Percentiles rank a stretch among this genome's conserved stretches.
These are phyloP conservation scores for Notechis scutatus DNA, from an alignment of 2,113 vertebrate genomes.

Conservation along the genomic window DNA sequence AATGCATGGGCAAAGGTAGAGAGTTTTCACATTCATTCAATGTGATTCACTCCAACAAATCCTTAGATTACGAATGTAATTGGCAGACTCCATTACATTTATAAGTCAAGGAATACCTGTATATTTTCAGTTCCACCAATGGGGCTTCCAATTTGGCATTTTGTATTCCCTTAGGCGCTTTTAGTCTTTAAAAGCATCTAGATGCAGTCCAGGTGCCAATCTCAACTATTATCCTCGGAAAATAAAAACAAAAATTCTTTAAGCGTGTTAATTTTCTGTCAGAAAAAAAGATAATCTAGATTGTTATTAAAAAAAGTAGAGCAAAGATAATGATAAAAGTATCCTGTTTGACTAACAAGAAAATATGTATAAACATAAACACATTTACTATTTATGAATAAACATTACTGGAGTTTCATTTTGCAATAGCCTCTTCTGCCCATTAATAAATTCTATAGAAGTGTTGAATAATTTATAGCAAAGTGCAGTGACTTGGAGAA, in stretches of 20 bases:
- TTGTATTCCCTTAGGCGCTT: neutral
- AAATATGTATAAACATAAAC: neutral
- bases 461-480: neutral
- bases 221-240: neutral
- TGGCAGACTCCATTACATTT: too few species aligned
- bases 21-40: too few species aligned
- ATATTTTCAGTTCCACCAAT: neutral
- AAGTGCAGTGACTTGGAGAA: neutral
- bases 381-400: conserved; percentile 9
- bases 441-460: conserved; percentile 4
- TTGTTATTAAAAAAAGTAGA: neutral
- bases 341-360: conserved; percentile 25
- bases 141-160: neutral
- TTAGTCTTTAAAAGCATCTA: neutral
- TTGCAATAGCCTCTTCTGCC: neutral
- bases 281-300: neutral
- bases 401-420: neutral
- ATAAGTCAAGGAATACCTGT: too few species aligned
- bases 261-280: neutral
- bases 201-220: too few species aligned
- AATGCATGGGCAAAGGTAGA: too few species aligned
- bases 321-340: neutral
- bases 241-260: neutral
- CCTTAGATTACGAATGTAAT: too few species aligned
- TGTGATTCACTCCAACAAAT: too few species aligned